Base-by-base conservation (phyloP, 2,113 vertebrate species). In the Laterallus jamaicensis region DNA sequence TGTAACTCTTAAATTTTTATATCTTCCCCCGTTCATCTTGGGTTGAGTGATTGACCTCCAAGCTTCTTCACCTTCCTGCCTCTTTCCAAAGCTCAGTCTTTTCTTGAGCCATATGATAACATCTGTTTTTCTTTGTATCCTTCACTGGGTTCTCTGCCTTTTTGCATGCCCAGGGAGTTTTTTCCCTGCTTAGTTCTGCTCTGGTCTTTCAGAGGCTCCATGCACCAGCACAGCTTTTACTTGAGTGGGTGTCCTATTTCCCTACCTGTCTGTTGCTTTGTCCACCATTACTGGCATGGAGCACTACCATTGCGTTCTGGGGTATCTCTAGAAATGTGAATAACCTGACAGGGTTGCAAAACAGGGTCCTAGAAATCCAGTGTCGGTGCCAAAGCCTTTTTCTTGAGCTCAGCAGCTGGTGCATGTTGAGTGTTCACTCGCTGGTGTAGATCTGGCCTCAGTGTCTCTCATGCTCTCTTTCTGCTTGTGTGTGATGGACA, bases 281-380 rank as follows among this genome's bases (percentile, higher is more conserved):
- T 67, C 84, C 47, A 15, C 60, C 40, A 10, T 78, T 40, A 47
- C 35, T 64, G 76, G 12, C 4, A 3, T 60, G 47, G n/a, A 92
- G 52, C 82, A 54, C 56, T 68, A 14, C 59, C n/a, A 9, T 63
- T 64, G 47, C 44, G n/a, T 88, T 96, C 42, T 86, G 47, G 39
- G 35, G 4, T 64, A 44, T 90, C 83, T 96, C 42, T 70, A 64
- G 77, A 90, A 58, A 90, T 40, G 54, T 28, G 83, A n/a, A 82
- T 56, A 84, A 78, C 26, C 32, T 35, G 80, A 20, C 3, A 3
- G 37, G 12, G 37, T 81, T 88, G 76, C 89, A 95, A 86, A 96
- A 85, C 50, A 55, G 82, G 88, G 91, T 67, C 79, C 71, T 95
- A 56, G 89, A 90, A 94, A 95, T 93, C 22, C 47, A 26, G 6